Percentiles rank a stretch among this genome's conserved stretches.
Evolutionary conservation across 2,797 vertebrate genomes (phyloP).

Genomic region (Microctenopoma stevenorrisi): DNA sequence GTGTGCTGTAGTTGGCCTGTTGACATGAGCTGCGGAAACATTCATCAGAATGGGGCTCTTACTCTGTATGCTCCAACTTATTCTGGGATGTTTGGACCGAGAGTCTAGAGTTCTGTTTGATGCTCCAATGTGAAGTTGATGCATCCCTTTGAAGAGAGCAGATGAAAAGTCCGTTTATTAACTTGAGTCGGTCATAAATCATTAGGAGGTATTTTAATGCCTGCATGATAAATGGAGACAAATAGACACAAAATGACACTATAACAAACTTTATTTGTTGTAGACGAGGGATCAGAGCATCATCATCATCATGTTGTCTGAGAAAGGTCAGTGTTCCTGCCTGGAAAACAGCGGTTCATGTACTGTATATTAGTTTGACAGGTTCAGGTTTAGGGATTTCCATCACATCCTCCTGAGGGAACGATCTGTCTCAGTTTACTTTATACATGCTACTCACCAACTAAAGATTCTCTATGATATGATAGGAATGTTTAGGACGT

Average conservation of each 20-base stretch:
- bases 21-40: too few species aligned
- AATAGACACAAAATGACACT: neutral
- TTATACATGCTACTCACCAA: neutral
- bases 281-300: neutral
- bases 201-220: neutral
- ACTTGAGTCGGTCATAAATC: too few species aligned
- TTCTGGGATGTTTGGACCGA: too few species aligned
- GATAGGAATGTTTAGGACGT: constrained; percentile 13
- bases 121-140: too few species aligned
- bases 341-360: neutral
- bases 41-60: too few species aligned
- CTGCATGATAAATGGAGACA: neutral
- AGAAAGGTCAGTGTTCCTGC: neutral
- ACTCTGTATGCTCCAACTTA: too few species aligned
- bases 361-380: neutral
- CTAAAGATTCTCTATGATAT: neutral
- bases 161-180: too few species aligned
- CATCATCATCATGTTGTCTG: neutral
- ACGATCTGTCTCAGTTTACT: neutral
- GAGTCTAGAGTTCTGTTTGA: neutral
- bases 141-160: too few species aligned
- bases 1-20: too few species aligned
- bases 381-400: constrained; percentile 1
- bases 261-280: neutral
- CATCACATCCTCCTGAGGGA: neutral